Evolutionary conservation across 2,797 vertebrate species (phyloP), one percentile per base, ranked within the genome.

Genomic region (Chaetophractus vellerosus): DNA sequence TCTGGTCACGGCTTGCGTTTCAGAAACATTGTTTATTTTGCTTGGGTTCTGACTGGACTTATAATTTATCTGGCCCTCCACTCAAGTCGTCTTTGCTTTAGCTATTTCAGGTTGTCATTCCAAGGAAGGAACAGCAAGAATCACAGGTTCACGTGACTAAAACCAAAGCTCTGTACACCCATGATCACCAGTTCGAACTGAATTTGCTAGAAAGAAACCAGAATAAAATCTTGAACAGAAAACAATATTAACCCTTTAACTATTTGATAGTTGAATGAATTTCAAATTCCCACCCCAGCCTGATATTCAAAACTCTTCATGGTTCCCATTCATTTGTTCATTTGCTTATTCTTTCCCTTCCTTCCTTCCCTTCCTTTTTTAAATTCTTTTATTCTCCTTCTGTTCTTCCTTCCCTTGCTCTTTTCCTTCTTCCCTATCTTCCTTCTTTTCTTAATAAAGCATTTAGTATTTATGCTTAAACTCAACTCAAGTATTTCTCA

Each of bases 21-120:
- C 84, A 90, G 79, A 95, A 97, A 96, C 92, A 88, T 36, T 90
- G 91, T 95, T 96, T 96, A 92, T 59, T 97, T 92, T 97, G 19
- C 41, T 97, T 92, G 91, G 28, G 33, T 68, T 45, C 71, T 96
- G 28, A 95, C 87, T 96, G 72, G 90, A 96, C 81, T 96, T 86
- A 5, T 33, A 96, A 68, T 55, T 97, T 6, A 91, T 92, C 16
- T 95, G 24, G 0, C 69, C 94, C n/a, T 24, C 68, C 85, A 28
- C 8, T 33, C 57, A 59, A 4, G 5, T 28, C 59, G 31, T 9
- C 64, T 90, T 83, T 55, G 6, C 12, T 52, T 74, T 84, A 66
- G 33, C 28, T 63, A 15, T 50, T 78, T 84, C 52, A 31, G 16
- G 41, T 69, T 80, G 74, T 82, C 61, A 69, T 68, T 19, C 38